These are phyloP conservation scores for Erythrolamprus reginae DNA, from an alignment of 2,113 vertebrate genomes.

Conservation along the genomic window DNA sequence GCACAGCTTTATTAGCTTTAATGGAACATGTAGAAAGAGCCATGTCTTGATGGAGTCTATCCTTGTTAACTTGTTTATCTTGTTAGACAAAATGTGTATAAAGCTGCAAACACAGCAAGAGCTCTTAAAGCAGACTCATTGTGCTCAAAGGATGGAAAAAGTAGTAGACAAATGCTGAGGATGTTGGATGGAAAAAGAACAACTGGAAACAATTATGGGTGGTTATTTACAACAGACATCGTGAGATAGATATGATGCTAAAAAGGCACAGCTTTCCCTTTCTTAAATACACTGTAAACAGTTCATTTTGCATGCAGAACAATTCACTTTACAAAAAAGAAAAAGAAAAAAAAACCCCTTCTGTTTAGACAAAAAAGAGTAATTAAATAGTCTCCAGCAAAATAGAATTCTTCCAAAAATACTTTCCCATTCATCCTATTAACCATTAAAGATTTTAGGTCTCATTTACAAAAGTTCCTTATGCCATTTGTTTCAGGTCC, in stretches of 20 bases:
- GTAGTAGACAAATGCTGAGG: slow-evolving; percentile 44
- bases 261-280: slow-evolving; percentile 99
- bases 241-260: slow-evolving; percentile 94
- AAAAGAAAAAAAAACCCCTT: slow-evolving; percentile 71
- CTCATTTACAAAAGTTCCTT: slow-evolving; percentile 85
- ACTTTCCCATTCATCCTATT: slow-evolving; percentile 97
- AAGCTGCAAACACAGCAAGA: slow-evolving; percentile 43
- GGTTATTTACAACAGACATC: slow-evolving; percentile 98
- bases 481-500: slow-evolving; percentile 77
- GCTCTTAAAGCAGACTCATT: slow-evolving; percentile 47
- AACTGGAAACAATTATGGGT: slow-evolving; percentile 80
- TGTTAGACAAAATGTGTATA: slow-evolving; percentile 48
- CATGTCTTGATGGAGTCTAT: background rate
- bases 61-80: slow-evolving; percentile 30
- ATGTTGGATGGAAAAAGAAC: slow-evolving; percentile 72
- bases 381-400: slow-evolving; percentile 99
- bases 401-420: slow-evolving; percentile 99
- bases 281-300: slow-evolving; percentile 99
- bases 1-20: background rate
- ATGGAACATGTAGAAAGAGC: too few relatives aligned
- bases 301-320: slow-evolving; percentile 98
- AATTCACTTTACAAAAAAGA: slow-evolving; percentile 93
- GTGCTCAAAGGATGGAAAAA: slow-evolving; percentile 48
- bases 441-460: slow-evolving; percentile 85
- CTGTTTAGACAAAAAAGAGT: slow-evolving; percentile 98